Percentiles rank a stretch among this genome's conserved stretches.
Evolutionary conservation across 2,888 invertebrate species (phyloP).

Genomic region (Euplagia quadripunctaria): DNA sequence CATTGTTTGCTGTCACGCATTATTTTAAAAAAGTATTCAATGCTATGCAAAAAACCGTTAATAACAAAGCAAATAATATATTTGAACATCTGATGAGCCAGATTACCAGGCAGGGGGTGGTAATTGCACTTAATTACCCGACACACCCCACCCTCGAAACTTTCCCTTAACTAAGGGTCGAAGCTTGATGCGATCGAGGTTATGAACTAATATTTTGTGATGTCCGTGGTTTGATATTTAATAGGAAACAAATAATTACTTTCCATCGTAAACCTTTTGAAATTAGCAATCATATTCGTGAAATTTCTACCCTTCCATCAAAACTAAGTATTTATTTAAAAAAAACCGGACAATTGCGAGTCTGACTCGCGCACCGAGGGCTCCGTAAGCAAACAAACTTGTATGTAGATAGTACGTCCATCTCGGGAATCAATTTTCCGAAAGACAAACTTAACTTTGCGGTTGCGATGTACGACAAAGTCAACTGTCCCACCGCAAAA

Average conservation of each 20-base stretch:
- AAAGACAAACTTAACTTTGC: too few relatives aligned
- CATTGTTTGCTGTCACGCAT: neutral
- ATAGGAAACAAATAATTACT: neutral
- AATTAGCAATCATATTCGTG: too few relatives aligned
- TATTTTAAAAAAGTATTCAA: neutral
- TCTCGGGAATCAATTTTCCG: too few relatives aligned
- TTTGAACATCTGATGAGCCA: conserved; percentile 7
- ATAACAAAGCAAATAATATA: neutral
- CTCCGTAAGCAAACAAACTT: too few relatives aligned
- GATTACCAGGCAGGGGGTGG: conserved; percentile 15
- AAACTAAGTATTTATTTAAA: too few relatives aligned
- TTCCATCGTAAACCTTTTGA: too few relatives aligned
- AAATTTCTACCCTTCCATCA: too few relatives aligned
- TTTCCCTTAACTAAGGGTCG: conserved; percentile 2
- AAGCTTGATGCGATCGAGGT: conserved; percentile 1
- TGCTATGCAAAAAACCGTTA: neutral
- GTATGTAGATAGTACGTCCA: too few relatives aligned
- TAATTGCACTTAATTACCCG: conserved; percentile 49
- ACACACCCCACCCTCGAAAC: conserved; percentile 29
- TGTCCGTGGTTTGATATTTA: conserved; percentile 1
- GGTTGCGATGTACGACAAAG: too few relatives aligned
- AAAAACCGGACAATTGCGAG: too few relatives aligned
- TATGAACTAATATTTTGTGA: neutral
- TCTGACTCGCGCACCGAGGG: too few relatives aligned
- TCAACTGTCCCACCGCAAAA: too few relatives aligned